Base-by-base conservation (phyloP, 2,888 invertebrate species). In the Acholoe squamosa region DNA sequence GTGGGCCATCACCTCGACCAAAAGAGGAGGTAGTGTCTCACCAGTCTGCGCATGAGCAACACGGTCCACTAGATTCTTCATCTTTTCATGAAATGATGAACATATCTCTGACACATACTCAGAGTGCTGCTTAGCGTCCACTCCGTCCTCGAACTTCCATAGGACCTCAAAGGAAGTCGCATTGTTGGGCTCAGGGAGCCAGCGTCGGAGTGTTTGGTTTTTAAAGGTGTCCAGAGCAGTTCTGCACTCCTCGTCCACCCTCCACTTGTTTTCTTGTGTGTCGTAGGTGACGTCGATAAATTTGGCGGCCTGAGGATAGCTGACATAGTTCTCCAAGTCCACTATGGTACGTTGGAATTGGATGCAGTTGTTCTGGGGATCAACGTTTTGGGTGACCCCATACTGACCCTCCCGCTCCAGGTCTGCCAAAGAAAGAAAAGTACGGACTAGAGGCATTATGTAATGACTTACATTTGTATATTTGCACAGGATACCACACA, bases 141-240 rank as follows among this genome's bases (percentile, higher is more conserved):
- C 94, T 90, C 95, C 95, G 54, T 94, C 94, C 89, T 95, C 94
- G 89, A 94, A 95, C 54, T 94, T 93, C 95, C 95, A 95, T 77
- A 95, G 91, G 0, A 95, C 94, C 43, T 94, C 93, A 80, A 94
- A 94, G n/a, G 92, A 92, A 22, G 92, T 77, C 5, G 92, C 92
- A 91, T 94, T 94, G 19, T 91, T 91, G 16, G 92, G 90, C 0
- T 16, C 28, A 16, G 93, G 91, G 28, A 95, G 92, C 54, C 67
- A 34, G 14, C 67, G 10, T 28, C 67, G n/a, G 31, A 92, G 91
- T 10, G 93, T 91, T 89, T 93, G 91, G 14, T 94, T 93, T 90
- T 92, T 93, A 90, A 95, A 92, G 84, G 92, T 91, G 16, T 92
- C 91, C 16, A 95, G 92, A 43, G 92, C 91, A 14, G 92, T 92